phyloP scores from a whole-genome alignment of 2,797 vertebrate species.

The Alcedo quadribrachys region DNA sequence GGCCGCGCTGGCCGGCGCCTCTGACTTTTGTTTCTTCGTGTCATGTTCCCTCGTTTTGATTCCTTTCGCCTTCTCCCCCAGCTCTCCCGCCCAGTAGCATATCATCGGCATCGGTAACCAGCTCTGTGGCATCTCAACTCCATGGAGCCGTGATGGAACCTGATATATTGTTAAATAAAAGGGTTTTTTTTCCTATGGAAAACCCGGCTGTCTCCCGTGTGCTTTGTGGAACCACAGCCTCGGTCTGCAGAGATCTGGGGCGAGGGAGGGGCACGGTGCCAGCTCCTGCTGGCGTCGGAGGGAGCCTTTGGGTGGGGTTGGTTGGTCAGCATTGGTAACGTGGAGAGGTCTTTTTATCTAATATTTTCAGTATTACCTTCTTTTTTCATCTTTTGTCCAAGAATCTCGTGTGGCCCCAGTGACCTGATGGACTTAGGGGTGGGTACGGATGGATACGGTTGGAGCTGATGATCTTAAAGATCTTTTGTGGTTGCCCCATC shows the following conservation, averaged over 20 bases:
- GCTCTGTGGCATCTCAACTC: conserved; percentile 69
- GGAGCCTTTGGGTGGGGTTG: not conserved
- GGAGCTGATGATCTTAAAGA: not conserved
- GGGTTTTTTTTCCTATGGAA: conserved; percentile 80
- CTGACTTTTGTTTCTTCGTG: conserved; percentile 34
- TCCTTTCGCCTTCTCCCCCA: conserved; percentile 49
- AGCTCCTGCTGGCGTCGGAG: rapidly evolving
- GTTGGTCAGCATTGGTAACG: not conserved
- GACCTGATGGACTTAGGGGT: not conserved
- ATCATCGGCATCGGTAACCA: conserved; percentile 66
- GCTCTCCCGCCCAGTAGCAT: conserved; percentile 67
- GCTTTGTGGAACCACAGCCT: not conserved
- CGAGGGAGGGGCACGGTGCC: rapidly evolving
- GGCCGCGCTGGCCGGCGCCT: not conserved
- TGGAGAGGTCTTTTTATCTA: not conserved
- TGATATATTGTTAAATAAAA: conserved; percentile 82
- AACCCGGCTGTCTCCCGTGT: conserved; percentile 10
- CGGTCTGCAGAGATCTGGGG: not conserved
- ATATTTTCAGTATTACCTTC: not conserved
- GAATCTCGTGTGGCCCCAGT: not conserved
- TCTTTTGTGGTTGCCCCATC: not conserved
- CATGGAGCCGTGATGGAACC: conserved; percentile 78
- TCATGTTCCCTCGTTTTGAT: conserved; percentile 53
- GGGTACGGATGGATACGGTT: rapidly evolving
- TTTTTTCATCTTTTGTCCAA: no score